phyloP scores from a whole-genome alignment of 1,140 invertebrate species.

The Temnothorax curvispinosus region DNA sequence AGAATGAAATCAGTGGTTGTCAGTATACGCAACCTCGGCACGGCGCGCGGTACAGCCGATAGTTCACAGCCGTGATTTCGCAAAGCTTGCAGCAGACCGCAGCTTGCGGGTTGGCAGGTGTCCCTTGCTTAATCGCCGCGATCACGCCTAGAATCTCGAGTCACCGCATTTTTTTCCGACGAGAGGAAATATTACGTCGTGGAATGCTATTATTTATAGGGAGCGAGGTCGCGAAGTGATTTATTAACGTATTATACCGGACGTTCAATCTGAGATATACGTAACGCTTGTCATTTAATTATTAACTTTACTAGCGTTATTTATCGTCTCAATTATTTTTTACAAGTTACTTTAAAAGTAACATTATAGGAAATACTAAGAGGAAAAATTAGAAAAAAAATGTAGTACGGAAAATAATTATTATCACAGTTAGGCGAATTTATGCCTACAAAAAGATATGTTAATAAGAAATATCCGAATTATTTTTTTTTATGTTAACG shows the following conservation, averaged over 20 bases:
- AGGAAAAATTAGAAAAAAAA: background rate
- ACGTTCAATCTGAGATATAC: background rate
- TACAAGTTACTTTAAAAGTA: background rate
- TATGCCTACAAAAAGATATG: no score
- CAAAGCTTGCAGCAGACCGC: constrained; percentile 44
- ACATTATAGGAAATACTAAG: background rate
- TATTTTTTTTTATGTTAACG: background rate
- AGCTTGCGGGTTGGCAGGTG: constrained; percentile 60
- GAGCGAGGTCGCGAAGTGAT: background rate
- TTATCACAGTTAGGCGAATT: background rate
- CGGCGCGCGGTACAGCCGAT: constrained; percentile 12
- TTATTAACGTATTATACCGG: background rate
- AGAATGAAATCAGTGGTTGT: constrained; percentile 82
- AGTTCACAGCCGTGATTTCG: constrained; percentile 61
- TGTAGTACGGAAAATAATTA: background rate
- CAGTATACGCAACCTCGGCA: constrained; percentile 62
- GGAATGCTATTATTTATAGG: background rate
- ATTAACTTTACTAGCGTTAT: background rate
- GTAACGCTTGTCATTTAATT: background rate
- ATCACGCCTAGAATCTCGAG: constrained; percentile 25
- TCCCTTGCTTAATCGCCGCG: constrained; percentile 64
- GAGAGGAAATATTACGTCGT: constrained; percentile 22
- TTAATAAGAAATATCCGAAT: background rate
- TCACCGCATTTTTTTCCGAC: constrained; percentile 6
- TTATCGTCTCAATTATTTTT: background rate